A percentile compares a stretch with the other conserved stretches of the same genome.
Conservation (phyloP, 2,888 invertebrate species). For the Bombyx huttoni region DNA sequence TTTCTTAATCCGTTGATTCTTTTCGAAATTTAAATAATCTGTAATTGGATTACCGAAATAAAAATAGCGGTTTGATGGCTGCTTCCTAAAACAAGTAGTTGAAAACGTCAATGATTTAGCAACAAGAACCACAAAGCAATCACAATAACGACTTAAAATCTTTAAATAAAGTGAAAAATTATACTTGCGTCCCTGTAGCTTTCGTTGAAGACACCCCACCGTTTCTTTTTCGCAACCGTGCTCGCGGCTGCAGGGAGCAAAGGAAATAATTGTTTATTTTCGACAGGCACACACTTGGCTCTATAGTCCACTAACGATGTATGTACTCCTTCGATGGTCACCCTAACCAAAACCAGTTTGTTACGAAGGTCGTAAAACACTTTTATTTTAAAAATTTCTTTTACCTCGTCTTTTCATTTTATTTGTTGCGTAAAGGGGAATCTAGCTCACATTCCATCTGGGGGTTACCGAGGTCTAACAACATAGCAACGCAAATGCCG, state of each 20-base stretch:
- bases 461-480: too few relatives aligned
- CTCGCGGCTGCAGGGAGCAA: constrained; percentile 31
- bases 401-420: too few relatives aligned
- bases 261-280: constrained; percentile 71
- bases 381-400: too few relatives aligned
- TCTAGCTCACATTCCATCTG: too few relatives aligned
- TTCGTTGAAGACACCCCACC: constrained; percentile 29
- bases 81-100: too few relatives aligned
- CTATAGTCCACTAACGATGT: constrained; percentile 30
- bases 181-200: constrained; percentile 21
- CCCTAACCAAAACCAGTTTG: constrained; percentile 17
- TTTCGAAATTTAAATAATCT: too few relatives aligned
- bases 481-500: too few relatives aligned
- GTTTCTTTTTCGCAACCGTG: constrained; percentile 35
- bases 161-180: constrained; percentile 1
- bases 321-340: constrained; percentile 21
- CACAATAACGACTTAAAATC: neutral
- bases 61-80: too few relatives aligned
- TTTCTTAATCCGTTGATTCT: too few relatives aligned
- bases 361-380: too few relatives aligned
- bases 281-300: constrained; percentile 46
- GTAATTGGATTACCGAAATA: too few relatives aligned
- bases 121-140: neutral
- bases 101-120: neutral
- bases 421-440: too few relatives aligned